phyloP scores from a whole-genome alignment of 2,113 vertebrate genomes.

The Mixornis gularis region DNA sequence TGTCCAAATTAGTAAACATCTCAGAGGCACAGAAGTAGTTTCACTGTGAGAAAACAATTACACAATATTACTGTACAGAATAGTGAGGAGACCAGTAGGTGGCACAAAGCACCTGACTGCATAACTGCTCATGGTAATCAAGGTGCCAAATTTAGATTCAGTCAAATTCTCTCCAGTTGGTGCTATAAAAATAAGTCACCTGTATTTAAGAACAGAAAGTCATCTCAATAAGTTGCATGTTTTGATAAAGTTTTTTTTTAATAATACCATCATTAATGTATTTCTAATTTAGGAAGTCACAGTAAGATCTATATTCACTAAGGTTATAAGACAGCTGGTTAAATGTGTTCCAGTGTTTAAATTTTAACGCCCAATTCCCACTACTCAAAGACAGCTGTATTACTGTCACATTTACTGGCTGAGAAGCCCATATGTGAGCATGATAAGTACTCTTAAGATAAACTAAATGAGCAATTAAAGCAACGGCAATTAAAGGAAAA shows the following conservation, averaged over 20 bases:
- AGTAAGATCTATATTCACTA: neutral
- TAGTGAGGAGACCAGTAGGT: neutral
- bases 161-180: neutral
- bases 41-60: neutral
- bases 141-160: neutral
- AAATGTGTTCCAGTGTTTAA: neutral
- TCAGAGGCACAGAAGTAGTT: neutral
- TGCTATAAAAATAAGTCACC: neutral
- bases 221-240: neutral
- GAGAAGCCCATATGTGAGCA: neutral
- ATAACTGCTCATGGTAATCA: neutral
- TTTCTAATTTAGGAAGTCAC: neutral
- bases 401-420: neutral
- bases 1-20: neutral
- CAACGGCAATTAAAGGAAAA: neutral
- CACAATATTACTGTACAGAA: neutral
- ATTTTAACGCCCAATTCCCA: neutral
- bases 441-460: neutral
- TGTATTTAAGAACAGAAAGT: neutral
- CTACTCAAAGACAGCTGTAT: neutral
- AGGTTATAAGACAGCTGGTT: neutral
- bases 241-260: neutral
- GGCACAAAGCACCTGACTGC: neutral
- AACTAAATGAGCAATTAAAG: neutral
- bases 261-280: rapidly evolving